Evolutionary conservation across 2,888 invertebrate species (phyloP), one percentile per base, ranked within the genome.

Genomic region (Drosophila affinis): DNA sequence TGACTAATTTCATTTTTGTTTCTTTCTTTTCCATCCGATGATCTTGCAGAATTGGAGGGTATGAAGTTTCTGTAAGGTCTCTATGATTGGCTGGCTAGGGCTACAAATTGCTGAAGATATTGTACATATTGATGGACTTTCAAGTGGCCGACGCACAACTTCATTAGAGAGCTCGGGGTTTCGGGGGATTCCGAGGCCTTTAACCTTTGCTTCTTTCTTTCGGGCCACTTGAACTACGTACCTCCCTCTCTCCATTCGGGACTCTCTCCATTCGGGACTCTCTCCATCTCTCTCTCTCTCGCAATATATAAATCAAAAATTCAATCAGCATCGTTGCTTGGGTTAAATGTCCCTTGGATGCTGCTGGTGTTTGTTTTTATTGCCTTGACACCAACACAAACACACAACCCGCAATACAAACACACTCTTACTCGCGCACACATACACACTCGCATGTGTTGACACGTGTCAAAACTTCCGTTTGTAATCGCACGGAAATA

Each of bases 381-480:
- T 79, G 61, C 84, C 78, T 75, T 84, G 85, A 76, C 85, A 85
- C 63, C 69, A 51, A 70, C 65, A 67, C 57, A 59, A 57, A 68
- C 24, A 58, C 57, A 58, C 24, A 49, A 48, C 55, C n/a, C 39
- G 6, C 7, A 21, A 48, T 32, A 49, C 49, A 67, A 65, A 62
- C 62, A 68, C 61, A 62, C 65, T 39, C 14, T 1, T 39, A 56
- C 60, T 44, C 21, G n/a, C 17, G 24, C 39, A 21, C 51, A 67
- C 62, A 63, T 45, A 60, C 57, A 54, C 39, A 52, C 65, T 60
- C 45, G 62, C 52, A 56, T 80, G 81, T 78, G 89, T 76, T 88
- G 90, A 90, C 90, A 90, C 90, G 90, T 90, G 90, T 89, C 90
- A 86, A 88, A 89, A 90, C 90, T 90, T 91, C 90, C 90, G 90